Conservation (phyloP, 2,888 invertebrate species). For the Hanleya hanleyi region DNA sequence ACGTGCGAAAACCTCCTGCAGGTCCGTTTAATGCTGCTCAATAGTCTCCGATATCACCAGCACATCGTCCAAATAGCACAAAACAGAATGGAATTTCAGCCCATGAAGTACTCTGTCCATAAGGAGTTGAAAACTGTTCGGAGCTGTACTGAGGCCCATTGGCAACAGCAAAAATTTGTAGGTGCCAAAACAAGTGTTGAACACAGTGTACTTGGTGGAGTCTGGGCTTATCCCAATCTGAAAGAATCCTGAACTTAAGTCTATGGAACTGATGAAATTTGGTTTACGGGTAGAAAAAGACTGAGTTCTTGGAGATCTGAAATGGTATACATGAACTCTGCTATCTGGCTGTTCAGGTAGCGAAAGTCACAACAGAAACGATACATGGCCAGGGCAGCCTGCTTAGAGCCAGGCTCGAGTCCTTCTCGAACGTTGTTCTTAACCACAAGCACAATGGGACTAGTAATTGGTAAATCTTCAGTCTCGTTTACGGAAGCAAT, state of each 20-base stretch:
- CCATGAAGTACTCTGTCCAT: conserved; percentile 10
- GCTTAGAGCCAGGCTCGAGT: neutral
- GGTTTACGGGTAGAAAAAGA: conserved; percentile 1
- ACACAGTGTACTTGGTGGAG: neutral
- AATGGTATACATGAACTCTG: conserved; percentile 3
- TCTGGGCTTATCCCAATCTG: conserved; percentile 4
- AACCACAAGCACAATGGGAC: conserved; percentile 2
- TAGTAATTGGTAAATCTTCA: conserved; percentile 8
- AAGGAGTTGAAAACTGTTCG: conserved; percentile 13
- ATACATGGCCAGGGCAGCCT: neutral
- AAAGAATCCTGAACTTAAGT: conserved; percentile 18
- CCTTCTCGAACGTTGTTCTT: neutral
- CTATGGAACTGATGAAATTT: conserved; percentile 8
- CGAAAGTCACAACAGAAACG: conserved; percentile 18
- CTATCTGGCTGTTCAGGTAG: conserved; percentile 10
- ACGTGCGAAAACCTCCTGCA: neutral
- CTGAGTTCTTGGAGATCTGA: conserved; percentile 8
- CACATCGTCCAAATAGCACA: conserved; percentile 18
- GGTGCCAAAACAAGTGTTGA: conserved; percentile 10
- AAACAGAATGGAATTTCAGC: neutral
- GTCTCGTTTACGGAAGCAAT: conserved; percentile 7
- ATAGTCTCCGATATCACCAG: conserved; percentile 14
- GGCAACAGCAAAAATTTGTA: conserved; percentile 14
- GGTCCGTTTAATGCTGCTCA: neutral
- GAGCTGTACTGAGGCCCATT: neutral